Base-by-base conservation (phyloP, 2,113 vertebrate genomes). In the Carassius carassius region DNA sequence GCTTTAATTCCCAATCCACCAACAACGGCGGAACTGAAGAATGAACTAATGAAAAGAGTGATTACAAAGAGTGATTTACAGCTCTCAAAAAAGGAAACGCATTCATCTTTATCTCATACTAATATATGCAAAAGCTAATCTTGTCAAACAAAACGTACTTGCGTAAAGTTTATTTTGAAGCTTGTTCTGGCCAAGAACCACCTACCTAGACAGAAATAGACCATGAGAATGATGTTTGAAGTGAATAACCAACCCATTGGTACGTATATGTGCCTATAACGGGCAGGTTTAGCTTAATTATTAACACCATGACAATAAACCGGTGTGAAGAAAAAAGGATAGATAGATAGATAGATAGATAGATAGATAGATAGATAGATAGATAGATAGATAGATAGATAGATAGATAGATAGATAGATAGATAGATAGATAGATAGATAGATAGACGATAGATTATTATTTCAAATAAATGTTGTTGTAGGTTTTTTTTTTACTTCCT, bases 61-160 rank as follows among this genome's bases (percentile, higher is more conserved):
- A 73, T 73, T 73, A 23, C 41, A n/a, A 74, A 49, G 19, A 70
- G 67, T 70, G 67, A 70, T 70, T 41, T 70, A 70, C 67, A n/a
- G 35, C 5, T 70, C 67, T 37, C 21, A 75, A 49, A 75, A 25
- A 23, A 49, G 11, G 44, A 47, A 47, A 49, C 44, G 0, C 23
- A 25, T 75, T 17, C 12, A 49, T 75, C 21, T 73, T 13, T 47
- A 44, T n/a, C 21, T 49, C 72, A 49, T 25, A 4, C 11, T 75
- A n/a, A n/a, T 14, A 49, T 14, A 49, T 75, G 44, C 12, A 74
- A 41, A 49, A 75, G 13, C 23, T 44, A 49, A 75, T 75, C n/a
- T 13, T 49, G 44, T 2, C 23, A 13, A 47, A 7, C 7, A 75
- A 49, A 74, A 49, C 13, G 3, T 49, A 47, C 44, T 49, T n/a